Evolutionary conservation across 2,888 invertebrate species (phyloP), one percentile per base, ranked within the genome.

Genomic region (Oxytorus armatus): DNA sequence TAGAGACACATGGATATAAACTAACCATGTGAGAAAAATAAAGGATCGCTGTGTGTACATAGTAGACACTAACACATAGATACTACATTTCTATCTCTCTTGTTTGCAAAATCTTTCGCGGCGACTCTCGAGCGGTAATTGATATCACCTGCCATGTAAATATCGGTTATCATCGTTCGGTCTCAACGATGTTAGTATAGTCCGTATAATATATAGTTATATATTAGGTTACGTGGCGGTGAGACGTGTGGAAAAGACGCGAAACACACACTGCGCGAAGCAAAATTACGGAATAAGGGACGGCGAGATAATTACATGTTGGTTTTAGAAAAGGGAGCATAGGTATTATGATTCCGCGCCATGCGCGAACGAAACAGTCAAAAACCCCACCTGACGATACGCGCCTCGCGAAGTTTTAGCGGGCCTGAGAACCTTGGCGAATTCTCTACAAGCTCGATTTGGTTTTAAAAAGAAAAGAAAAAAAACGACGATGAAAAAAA

Each of bases 81-180:
- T n/a, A n/a, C n/a, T n/a, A n/a, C n/a, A n/a, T n/a, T n/a, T n/a
- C n/a, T n/a, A n/a, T n/a, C n/a, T n/a, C 33, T n/a, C 72, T 65
- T 81, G 79, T 75, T 84, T 84, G 84, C 84, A 83, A 74, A 74
- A 87, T 86, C 73, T 85, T 68, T 79, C 65, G 79, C 84, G 86
- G 86, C 88, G 87, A 86, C 87, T 87, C 86, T 77, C 79, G 81
- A 76, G 76, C 82, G 86, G 86, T 90, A 91, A 91, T 91, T 90
- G 91, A 91, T 91, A 91, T 91, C 91, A 90, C 91, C 91, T 90
- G 89, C 89, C 90, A 89, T 90, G 90, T 90, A 90, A 91, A 90
- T 88, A 89, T 90, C 85, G 88, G 90, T 86, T 90, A 77, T 83
- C 77, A 73, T 65, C 68, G 61, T 23, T 21, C 61, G 59, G 72